These are phyloP conservation scores for Lepidochitona cinerea DNA, from an alignment of 2,888 invertebrate species.

Conservation along the genomic window DNA sequence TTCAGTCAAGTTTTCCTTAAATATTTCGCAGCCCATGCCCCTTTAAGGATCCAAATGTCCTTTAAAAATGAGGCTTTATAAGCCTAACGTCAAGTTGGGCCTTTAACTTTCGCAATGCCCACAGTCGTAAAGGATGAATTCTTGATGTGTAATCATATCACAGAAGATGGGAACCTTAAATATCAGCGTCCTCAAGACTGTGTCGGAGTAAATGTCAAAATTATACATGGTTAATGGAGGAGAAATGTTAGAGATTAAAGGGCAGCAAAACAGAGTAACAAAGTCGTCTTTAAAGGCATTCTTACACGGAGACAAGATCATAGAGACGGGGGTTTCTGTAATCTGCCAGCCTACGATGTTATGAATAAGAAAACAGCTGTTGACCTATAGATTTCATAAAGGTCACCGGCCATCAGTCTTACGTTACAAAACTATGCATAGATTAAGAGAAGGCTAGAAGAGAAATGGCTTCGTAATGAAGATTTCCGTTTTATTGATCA, in stretches of 20 bases:
- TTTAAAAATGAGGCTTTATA: too few relatives aligned
- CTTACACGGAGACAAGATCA: neutral
- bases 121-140: too few relatives aligned
- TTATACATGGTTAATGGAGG: neutral
- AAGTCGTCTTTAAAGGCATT: neutral
- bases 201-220: neutral
- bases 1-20: too few relatives aligned
- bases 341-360: neutral
- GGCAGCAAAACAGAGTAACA: neutral
- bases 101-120: too few relatives aligned
- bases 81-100: too few relatives aligned
- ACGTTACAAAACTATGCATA: conserved; percentile 4
- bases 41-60: too few relatives aligned
- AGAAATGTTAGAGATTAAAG: neutral
- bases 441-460: neutral
- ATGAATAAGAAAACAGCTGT: neutral
- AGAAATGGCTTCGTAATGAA: neutral
- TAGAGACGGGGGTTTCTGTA: neutral
- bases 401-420: neutral
- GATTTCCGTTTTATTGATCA: conserved; percentile 5
- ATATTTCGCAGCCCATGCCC: too few relatives aligned
- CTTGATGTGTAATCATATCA: too few relatives aligned
- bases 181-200: too few relatives aligned
- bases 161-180: too few relatives aligned
- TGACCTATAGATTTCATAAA: neutral